A percentile compares a stretch with the other conserved stretches of the same genome.
These are phyloP conservation scores for Perognathus longimembris DNA, from an alignment of 2,113 vertebrate species.

Conservation along the genomic window DNA sequence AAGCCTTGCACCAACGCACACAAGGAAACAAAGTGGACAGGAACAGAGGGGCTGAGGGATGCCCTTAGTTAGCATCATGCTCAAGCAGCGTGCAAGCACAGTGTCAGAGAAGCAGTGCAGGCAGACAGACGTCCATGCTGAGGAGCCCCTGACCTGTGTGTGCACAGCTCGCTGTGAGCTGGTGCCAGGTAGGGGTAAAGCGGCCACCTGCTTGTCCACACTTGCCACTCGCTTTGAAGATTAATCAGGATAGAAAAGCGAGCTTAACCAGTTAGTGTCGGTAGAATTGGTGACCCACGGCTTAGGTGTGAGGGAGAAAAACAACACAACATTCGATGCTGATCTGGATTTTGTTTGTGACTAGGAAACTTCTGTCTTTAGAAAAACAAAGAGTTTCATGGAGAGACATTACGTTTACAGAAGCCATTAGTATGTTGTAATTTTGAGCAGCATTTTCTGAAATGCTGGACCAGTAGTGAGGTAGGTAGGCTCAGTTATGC, in stretches of 20 bases:
- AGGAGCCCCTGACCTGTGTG: background rate
- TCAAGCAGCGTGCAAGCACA: too few species aligned
- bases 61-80: background rate
- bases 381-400: background rate
- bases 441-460: background rate
- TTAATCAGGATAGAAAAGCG: background rate
- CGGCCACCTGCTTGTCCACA: too few species aligned
- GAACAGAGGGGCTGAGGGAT: too few species aligned
- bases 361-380: too few species aligned
- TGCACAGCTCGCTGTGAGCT: too few species aligned
- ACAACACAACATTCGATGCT: background rate
- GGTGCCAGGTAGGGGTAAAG: too few species aligned
- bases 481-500: background rate
- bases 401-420: background rate
- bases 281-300: background rate
- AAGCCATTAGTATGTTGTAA: background rate
- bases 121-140: background rate
- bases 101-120: background rate
- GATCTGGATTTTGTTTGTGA: constrained; percentile 12
- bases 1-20: too few species aligned
- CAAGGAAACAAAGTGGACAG: background rate
- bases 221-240: background rate
- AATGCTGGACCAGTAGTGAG: background rate
- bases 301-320: background rate
- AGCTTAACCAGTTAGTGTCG: background rate